A percentile compares a stretch with the other conserved stretches of the same genome.
Conservation (phyloP, 2,797 vertebrate species). For the Trematomus bernacchii region DNA sequence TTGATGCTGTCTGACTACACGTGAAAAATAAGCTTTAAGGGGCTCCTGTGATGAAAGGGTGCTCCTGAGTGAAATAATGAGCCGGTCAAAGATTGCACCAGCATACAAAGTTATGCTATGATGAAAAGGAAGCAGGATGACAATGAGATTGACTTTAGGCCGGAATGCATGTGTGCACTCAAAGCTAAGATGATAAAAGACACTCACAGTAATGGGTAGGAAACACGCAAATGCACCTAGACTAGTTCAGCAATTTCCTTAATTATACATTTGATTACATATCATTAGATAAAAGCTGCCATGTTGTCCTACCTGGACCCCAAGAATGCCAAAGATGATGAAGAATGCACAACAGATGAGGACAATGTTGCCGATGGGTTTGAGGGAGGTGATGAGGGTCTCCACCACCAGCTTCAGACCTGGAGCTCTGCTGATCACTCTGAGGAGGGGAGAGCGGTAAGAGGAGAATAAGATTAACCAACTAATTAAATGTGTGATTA, state of each 20-base stretch:
- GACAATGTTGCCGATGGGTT: conserved; percentile 98
- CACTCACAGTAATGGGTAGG: not conserved
- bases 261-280: not conserved
- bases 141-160: conserved; percentile 19
- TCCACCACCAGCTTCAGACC: conserved; percentile 98
- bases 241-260: not conserved
- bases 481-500: not conserved
- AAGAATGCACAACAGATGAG: conserved; percentile 99
- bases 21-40: conserved; percentile 12
- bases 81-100: conserved; percentile 36
- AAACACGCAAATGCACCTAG: not conserved
- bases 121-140: conserved; percentile 41
- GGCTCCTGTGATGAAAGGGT: conserved; percentile 9
- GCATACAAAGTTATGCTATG: conserved; percentile 14
- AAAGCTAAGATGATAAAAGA: conserved; percentile 1
- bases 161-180: conserved; percentile 17
- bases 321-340: conserved; percentile 98
- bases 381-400: conserved; percentile 97
- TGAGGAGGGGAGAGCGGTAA: conserved; percentile 57
- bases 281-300: not conserved
- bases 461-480: not conserved
- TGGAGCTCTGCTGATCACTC: conserved; percentile 97
- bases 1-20: conserved; percentile 24
- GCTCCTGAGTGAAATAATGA: conserved; percentile 53
- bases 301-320: conserved; percentile 91